Base-by-base conservation (phyloP, 2,113 vertebrate species). In the Rhynchopsitta pachyrhyncha region DNA sequence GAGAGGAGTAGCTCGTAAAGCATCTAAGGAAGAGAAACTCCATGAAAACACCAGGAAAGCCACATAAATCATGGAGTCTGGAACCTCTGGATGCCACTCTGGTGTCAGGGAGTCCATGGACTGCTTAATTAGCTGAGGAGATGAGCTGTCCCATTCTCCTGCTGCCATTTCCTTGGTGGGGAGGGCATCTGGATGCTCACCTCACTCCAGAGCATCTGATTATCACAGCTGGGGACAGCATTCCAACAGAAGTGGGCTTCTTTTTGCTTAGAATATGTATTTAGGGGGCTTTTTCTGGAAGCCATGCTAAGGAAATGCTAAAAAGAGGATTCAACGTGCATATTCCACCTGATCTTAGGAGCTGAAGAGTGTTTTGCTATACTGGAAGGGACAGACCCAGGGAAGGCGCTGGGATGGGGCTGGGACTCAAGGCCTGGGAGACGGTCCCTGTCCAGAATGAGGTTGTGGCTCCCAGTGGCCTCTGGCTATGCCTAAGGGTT, bases 231-330 rank as follows among this genome's bases (percentile, higher is more conserved):
- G 25, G 80, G 49, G 68, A 80, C 22, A 57, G 49, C 63, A 67
- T 6, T 68, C 79, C 86, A 52, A 37, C 22, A 82, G 95, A 73
- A 86, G 86, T 63, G 1, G 69, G 31, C 39, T 73, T 10, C 71
- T 91, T 83, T 83, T 80, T 88, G 49, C 69, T 80, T 49, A 62
- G 86, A 92, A 80, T 33, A 80, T 76, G 82, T 82, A 71, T 92
- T 96, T 64, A 37, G 44, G 70, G n/a, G 63, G 39, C 60, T 90
- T 33, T 24, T 24, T 62, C 50, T 76, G 53, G 82, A 90, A 87
- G 63, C 33, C 49, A 23, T 6, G 24, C 59, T 82, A 60, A 74
- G 49, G 76, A 88, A 91, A 77, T 77, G 86, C 63, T 92, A 81
- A 86, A 49, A 59, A 59, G 71, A 67, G 55, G 49, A 57, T 46